phyloP scores from a whole-genome alignment of 2,113 vertebrate genomes.

The Synchiropus splendidus region DNA sequence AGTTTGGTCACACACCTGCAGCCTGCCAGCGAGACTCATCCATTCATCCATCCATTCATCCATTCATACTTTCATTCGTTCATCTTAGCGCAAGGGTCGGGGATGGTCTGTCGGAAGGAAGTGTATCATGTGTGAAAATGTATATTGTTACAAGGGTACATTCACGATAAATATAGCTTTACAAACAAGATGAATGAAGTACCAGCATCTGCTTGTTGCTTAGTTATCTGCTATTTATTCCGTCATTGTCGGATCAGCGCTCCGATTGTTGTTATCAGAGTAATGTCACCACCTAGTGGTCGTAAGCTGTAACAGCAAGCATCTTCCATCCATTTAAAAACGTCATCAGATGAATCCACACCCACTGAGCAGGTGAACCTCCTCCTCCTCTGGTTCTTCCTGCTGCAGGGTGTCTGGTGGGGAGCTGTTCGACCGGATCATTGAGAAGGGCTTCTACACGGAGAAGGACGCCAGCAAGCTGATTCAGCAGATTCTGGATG shows the following conservation, averaged over 20 bases:
- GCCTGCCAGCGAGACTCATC: slow-evolving; percentile 40
- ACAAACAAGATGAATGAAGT: too few species aligned
- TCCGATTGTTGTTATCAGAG: not conserved
- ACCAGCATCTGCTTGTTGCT: too few species aligned
- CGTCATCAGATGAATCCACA: not conserved
- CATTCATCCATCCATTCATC: too few species aligned
- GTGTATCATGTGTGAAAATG: too few species aligned
- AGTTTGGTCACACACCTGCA: slow-evolving; percentile 50
- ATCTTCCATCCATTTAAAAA: not conserved
- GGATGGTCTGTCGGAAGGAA: too few species aligned
- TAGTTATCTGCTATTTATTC: too few species aligned
- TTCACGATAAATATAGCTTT: too few species aligned
- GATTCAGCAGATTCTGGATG: slow-evolving; percentile 92
- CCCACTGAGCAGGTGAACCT: too few species aligned
- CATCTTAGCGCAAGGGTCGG: too few species aligned
- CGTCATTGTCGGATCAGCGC: too few species aligned
- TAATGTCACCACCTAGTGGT: slow-evolving; percentile 52
- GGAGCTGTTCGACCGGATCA: slow-evolving; percentile 94
- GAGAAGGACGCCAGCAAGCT: slow-evolving; percentile 93
- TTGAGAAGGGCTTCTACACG: slow-evolving; percentile 97
- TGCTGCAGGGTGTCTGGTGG: slow-evolving; percentile 81
- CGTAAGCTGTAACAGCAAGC: not conserved
- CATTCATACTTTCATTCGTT: too few species aligned
- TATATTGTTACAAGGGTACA: too few species aligned
- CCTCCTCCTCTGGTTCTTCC: not conserved